Evolutionary conservation across 2,113 vertebrate species (phyloP).

Genomic region (Scytalopus superciliaris): DNA sequence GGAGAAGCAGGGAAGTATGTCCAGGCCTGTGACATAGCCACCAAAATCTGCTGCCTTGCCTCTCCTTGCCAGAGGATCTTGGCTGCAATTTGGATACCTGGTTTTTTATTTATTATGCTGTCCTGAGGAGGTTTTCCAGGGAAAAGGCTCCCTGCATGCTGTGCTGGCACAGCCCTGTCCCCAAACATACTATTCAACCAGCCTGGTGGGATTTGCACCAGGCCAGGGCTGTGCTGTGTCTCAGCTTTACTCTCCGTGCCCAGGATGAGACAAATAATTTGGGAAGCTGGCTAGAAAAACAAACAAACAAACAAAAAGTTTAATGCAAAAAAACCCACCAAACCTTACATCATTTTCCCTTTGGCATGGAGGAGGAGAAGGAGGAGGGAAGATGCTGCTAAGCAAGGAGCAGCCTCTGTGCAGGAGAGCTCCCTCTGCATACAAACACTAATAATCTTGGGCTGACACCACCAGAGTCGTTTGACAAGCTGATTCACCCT

Average conservation of each 20-base stretch:
- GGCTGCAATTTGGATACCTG: not conserved
- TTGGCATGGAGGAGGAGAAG: not conserved
- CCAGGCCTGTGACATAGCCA: not conserved
- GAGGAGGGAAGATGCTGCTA: not conserved
- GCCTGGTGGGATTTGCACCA: not conserved
- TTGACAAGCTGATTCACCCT: not conserved
- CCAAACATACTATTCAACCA: not conserved
- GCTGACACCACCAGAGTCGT: not conserved
- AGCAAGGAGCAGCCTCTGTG: not conserved
- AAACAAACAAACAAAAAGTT: not conserved
- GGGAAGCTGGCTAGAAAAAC: fast-evolving
- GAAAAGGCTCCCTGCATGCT: not conserved
- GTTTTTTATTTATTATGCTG: not conserved
- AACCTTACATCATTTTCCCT: not conserved
- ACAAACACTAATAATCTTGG: not conserved
- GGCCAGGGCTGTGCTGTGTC: fast-evolving
- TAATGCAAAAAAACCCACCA: not conserved
- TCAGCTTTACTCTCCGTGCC: fast-evolving
- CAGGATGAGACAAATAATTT: not conserved
- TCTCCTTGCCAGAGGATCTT: not conserved
- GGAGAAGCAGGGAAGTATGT: not conserved
- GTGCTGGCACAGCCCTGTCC: fast-evolving
- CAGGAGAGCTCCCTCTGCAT: not conserved
- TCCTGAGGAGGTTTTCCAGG: not conserved
- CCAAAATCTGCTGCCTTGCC: not conserved